Base-by-base conservation (phyloP, 2,888 invertebrate genomes). In the Coleophora flavipennella region DNA sequence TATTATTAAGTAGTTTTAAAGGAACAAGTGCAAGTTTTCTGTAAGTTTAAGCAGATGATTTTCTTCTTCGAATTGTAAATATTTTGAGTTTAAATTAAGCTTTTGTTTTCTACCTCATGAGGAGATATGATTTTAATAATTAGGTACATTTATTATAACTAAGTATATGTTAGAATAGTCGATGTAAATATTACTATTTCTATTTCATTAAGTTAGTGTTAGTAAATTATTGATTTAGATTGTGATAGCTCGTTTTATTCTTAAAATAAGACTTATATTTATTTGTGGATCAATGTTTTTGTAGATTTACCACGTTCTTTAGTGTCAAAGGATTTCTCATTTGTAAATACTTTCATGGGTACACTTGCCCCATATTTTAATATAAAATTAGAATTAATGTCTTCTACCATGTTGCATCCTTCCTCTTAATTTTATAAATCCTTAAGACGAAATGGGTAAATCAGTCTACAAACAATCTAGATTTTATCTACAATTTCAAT, bases 31-130 rank as follows among this genome's bases (percentile, higher is more conserved):
- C 31, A 33, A 33, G 13, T 8, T 36, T 32, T 26, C 13, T 42
- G 7, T 8, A 45, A 41, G 29, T 42, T 45, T 40, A 42, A 40
- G 44, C 41, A 46, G 41, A 6, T 29, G n/a, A 8, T 31, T 36
- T 8, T 36, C 10, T 28, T 8, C 11, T 13, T 36, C 11, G n/a
- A 39, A 51, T 42, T 51, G 45, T 51, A 50, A 51, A 39, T 62
- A 57, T 34, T 12, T 27, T 31, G 12, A 25, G 14, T 11, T 11
- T 11, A 9, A 20, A 20, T 20, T 20, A 20, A 46, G 58, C 53
- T 72, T 76, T 75, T 62, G 66, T 75, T 76, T 80, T 77, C 83
- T 81, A 83, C 83, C 83, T 83, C 83, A 80, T 61, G 60, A 62
- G 59, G 62, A 56, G 35, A 67, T 57, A 60, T 42, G 46, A 61